Evolutionary conservation across 1,140 invertebrate genomes (phyloP), one percentile per base, ranked within the genome.

Genomic region (Caenorhabditis latens): DNA sequence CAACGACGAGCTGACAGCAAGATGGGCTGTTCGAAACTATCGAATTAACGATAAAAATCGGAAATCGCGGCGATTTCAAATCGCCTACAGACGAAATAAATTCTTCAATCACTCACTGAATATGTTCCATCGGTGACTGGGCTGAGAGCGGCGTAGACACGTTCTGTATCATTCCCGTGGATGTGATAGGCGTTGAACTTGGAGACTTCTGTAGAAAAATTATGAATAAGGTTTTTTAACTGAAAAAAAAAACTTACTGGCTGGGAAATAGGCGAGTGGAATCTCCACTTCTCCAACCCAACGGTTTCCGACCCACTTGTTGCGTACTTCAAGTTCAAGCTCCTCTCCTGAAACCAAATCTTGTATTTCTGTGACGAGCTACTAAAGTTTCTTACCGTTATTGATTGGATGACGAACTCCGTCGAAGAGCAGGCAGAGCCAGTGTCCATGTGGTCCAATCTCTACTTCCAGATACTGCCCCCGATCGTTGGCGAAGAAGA

Each of bases 151-250:
- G 94, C 93, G 88, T 94, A 95, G 43, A 90, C 89, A 79, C 94
- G 86, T 9, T 93, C 87, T 1, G 90, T 89, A 5, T 90, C 93
- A 13, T 90, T 90, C 9, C 94, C 94, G 88, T 95, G 94, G 84
- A 95, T 94, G 48, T 94, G 94, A 89, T 94, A 95, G 6, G 94
- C 94, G 90, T 95, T 95, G 88, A 95, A 94, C 86, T 93, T 93
- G 40, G 91, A 93, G 0, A 94, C 93, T 65, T 92, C 91, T 83
- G 91, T 90, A 79, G 94, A 94, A 48, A 94, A 21, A 67, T 13
- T 84, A 71, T 24, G 40, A 32, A 63, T 48, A 7, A n/a, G 53
- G 24, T 50, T 43, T 19, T 48, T 48, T n/a, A n/a, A n/a, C n/a
- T 11, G 50, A 6, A 63, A 61, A 40, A 19, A n/a, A 75, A 79